Conservation (phyloP, 2,888 invertebrate species). For the Orthonychiurus folsomi region DNA sequence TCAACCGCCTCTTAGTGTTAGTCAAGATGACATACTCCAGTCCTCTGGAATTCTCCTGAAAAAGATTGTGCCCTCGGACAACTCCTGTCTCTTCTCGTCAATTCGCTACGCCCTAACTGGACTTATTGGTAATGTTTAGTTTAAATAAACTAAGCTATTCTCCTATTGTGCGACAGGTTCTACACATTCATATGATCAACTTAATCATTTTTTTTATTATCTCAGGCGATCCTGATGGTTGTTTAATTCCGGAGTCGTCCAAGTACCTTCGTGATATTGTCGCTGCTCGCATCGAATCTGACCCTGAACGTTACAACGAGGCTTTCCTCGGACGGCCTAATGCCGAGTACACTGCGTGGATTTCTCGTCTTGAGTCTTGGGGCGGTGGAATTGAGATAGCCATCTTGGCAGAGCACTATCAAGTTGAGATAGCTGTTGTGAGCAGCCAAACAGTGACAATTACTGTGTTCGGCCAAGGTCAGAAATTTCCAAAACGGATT, state of each 20-base stretch:
- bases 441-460: slow-evolving; percentile 83
- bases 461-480: slow-evolving; percentile 88
- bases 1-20: no score
- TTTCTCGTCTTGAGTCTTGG: slow-evolving; percentile 79
- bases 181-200: no score
- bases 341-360: slow-evolving; percentile 81
- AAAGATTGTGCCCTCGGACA: slow-evolving; percentile 87
- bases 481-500: slow-evolving; percentile 69
- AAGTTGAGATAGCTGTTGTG: slow-evolving; percentile 85
- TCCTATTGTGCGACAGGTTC: no score
- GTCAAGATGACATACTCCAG: no score
- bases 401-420: slow-evolving; percentile 73
- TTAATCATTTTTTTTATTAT: no score
- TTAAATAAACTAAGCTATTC: no score
- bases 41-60: slow-evolving; percentile 81
- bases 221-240: neutral
- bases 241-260: neutral
- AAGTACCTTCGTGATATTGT: slow-evolving; percentile 69
- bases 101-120: slow-evolving; percentile 45
- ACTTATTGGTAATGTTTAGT: neutral
- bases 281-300: slow-evolving; percentile 68
- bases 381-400: slow-evolving; percentile 93
- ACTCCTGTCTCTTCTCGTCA: slow-evolving; percentile 91
- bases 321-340: slow-evolving; percentile 78
- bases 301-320: slow-evolving; percentile 69